Base-by-base conservation (phyloP, 2,888 invertebrate species). In the Andricus curvator region DNA sequence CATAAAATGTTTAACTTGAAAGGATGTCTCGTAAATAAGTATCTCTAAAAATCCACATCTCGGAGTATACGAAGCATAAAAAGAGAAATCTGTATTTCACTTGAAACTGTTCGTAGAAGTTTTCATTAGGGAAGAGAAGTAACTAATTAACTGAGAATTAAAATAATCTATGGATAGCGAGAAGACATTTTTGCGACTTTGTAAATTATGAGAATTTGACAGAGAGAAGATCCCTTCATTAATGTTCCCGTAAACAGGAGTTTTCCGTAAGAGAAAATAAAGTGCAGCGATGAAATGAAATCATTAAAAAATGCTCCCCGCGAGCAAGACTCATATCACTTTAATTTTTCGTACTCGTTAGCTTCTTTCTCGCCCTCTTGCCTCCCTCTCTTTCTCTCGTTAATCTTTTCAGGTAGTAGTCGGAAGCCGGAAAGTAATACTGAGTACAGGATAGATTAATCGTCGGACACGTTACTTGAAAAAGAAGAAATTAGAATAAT, bases 401-500 rank as follows among this genome's bases (percentile, higher is more conserved):
- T 60, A 68, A 67, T 60, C 51, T 66, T 37, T 66, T 76, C 56
- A 56, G 65, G 77, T 64, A n/a, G 44, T 17, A 66, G 48, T 62
- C 56, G 74, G 33, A 56, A 56, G 74, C 56, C 51, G 56, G 74
- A 74, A 74, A 74, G 74, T 74, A 64, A 81, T 78, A 78, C 65
- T 70, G 51, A 51, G 41, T 81, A 78, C 80, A 74, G 74, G 56
- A 74, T 74, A 74, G 81, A 84, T 83, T 84, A 82, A 84, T 84
- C 86, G 85, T 81, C 79, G 83, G 78, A 83, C 84, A 81, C 85
- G 85, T 70, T 77, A 80, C 80, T 82, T 56, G 66, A 77, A 51
- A 79, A 77, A 77, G 70, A 79, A 81, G 62, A 76, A 74, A 74
- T 74, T 74, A 74, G 74, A 74, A 74, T 74, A 74, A 74, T 74